Percentiles rank a stretch among this genome's conserved stretches.
Conservation (phyloP, 1,140 invertebrate genomes). For the Penaeus chinensis region DNA sequence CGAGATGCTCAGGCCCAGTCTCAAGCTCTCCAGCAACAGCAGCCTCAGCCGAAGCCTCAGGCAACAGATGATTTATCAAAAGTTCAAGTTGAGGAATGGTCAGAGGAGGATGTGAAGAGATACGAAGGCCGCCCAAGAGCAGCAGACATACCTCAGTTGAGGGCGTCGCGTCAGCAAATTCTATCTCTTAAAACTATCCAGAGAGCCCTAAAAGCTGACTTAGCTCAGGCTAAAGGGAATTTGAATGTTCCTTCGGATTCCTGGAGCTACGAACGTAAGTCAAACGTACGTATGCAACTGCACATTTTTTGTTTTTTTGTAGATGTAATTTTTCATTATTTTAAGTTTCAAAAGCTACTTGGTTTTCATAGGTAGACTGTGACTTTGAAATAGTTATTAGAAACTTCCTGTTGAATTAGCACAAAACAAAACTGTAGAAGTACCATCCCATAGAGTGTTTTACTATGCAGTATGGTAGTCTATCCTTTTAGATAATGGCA, state of each 20-base stretch:
- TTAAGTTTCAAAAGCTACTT: constrained; percentile 6
- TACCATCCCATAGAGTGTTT: constrained; percentile 2
- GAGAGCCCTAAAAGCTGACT: constrained; percentile 71
- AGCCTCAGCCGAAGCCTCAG: constrained; percentile 27
- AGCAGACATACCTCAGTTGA: constrained; percentile 64
- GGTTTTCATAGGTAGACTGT: background rate
- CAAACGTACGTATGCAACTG: constrained; percentile 63
- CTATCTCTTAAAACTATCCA: constrained; percentile 71
- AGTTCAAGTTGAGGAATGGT: constrained; percentile 57
- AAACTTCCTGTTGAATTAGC: constrained; percentile 5
- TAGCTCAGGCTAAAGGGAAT: constrained; percentile 67
- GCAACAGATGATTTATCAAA: constrained; percentile 23
- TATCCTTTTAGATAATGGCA: background rate
- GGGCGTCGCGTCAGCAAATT: constrained; percentile 67
- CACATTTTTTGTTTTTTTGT: constrained; percentile 57
- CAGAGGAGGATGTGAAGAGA: constrained; percentile 59
- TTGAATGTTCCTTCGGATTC: constrained; percentile 71
- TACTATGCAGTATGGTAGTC: background rate
- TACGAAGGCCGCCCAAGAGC: constrained; percentile 59
- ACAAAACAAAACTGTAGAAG: too few species aligned
- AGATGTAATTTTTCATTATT: constrained; percentile 43
- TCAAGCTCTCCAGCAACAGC: constrained; percentile 25
- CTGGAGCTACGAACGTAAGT: constrained; percentile 76
- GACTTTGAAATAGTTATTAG: background rate
- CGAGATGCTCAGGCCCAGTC: constrained; percentile 56